These are phyloP conservation scores for Carollia perspicillata DNA, from an alignment of 2,113 vertebrate genomes.

Conservation along the genomic window DNA sequence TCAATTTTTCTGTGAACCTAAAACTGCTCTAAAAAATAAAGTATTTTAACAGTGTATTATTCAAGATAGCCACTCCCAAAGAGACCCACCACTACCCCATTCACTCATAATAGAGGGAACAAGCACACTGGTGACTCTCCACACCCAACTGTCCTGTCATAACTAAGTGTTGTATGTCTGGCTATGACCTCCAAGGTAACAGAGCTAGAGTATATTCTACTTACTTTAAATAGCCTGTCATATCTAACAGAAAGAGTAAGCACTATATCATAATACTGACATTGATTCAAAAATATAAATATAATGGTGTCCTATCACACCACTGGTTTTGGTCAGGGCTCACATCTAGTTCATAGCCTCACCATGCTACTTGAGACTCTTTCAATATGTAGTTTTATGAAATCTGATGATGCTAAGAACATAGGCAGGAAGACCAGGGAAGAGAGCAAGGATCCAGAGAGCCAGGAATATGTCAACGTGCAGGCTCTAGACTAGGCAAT, in stretches of 20 bases:
- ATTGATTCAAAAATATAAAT: background rate
- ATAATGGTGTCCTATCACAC: background rate
- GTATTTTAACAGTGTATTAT: background rate
- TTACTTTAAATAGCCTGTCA: background rate
- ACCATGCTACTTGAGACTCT: background rate
- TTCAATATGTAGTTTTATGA: background rate
- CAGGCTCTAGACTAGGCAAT: background rate
- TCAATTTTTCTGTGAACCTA: background rate
- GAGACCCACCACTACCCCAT: background rate
- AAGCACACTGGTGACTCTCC: background rate
- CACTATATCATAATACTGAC: background rate
- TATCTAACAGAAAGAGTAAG: conserved; percentile 10
- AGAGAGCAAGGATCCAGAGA: background rate
- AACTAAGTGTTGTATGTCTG: background rate
- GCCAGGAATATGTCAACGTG: background rate
- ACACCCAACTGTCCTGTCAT: background rate
- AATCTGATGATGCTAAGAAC: background rate
- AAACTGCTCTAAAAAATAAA: background rate
- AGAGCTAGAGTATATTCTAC: background rate
- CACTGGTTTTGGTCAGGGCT: background rate
- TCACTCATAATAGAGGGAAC: background rate
- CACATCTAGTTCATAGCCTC: background rate
- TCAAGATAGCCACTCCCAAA: background rate
- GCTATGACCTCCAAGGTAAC: background rate
- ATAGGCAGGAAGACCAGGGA: background rate